Percentiles rank a stretch among this genome's conserved stretches.
These are phyloP conservation scores for Sminthopsis crassicaudata DNA, from an alignment of 2,113 vertebrate species.

Conservation along the genomic window DNA sequence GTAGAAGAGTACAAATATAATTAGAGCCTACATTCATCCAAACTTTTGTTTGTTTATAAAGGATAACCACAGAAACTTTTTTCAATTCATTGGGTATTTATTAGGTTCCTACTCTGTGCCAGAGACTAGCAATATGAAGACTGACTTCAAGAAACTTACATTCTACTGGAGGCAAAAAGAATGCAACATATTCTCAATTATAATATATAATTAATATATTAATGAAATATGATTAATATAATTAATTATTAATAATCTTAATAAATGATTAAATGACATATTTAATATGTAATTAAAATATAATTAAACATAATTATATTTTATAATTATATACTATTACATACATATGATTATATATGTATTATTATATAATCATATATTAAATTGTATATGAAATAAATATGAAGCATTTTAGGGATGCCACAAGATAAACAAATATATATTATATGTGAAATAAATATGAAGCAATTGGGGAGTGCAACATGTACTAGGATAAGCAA, in stretches of 20 bases:
- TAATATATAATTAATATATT: no score
- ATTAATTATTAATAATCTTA: no score
- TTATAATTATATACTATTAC: no score
- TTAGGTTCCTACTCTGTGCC: neutral
- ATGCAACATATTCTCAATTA: neutral
- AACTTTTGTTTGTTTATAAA: neutral
- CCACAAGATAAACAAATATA: neutral
- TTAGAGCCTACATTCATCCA: neutral
- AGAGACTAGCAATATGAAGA: neutral
- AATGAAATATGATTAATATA: no score
- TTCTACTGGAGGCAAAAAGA: neutral
- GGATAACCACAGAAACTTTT: neutral
- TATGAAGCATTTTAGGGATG: conserved; percentile 25
- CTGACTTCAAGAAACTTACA: neutral
- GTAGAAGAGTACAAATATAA: neutral
- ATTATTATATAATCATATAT: no score
- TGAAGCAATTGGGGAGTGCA: conserved; percentile 18
- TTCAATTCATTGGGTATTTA: neutral
- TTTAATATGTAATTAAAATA: no score
- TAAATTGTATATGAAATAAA: conserved; percentile 15
- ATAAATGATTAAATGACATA: no score
- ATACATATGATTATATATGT: no score
- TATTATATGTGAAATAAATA: conserved; percentile 8
- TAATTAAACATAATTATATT: neutral
- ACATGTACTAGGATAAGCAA: conserved; percentile 13